phyloP scores from a whole-genome alignment of 2,888 invertebrate species.

The Venusia cambrica region DNA sequence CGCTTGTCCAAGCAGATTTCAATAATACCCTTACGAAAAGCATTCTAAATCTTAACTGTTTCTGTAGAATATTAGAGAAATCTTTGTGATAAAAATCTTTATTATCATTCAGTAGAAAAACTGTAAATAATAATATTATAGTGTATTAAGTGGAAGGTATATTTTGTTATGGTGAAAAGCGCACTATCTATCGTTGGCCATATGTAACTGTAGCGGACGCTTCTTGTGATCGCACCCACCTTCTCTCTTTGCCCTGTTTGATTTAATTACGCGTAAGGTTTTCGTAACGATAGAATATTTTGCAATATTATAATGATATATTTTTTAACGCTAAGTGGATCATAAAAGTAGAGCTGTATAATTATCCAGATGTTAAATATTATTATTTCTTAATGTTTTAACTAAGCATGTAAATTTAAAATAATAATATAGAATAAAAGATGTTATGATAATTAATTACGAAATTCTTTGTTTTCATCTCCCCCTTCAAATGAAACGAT shows the following conservation, averaged over 20 bases:
- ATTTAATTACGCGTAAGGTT: slow-evolving; percentile 47
- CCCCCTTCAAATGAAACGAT: slow-evolving; percentile 35
- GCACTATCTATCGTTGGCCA: slow-evolving; percentile 64
- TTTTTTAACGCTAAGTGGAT: slow-evolving; percentile 71
- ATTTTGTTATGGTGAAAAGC: slow-evolving; percentile 71
- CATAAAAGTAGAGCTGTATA: slow-evolving; percentile 74
- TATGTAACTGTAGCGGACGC: slow-evolving; percentile 44
- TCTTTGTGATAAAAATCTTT: slow-evolving; percentile 72
- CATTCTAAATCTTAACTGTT: slow-evolving; percentile 49
- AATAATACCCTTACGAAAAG: slow-evolving; percentile 23
- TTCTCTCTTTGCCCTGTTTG: slow-evolving; percentile 40
- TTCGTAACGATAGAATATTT: slow-evolving; percentile 77
- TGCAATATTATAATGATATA: slow-evolving; percentile 70
- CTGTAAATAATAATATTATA: slow-evolving; percentile 58
- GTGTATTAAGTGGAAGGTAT: slow-evolving; percentile 70
- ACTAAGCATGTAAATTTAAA: slow-evolving; percentile 81
- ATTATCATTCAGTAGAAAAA: slow-evolving; percentile 66
- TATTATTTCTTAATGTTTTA: slow-evolving; percentile 80
- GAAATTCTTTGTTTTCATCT: slow-evolving; percentile 72
- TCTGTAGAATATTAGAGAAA: slow-evolving; percentile 63
- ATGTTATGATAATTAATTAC: slow-evolving; percentile 81
- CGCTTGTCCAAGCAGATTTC: slow-evolving; percentile 6
- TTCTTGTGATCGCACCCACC: slow-evolving; percentile 51
- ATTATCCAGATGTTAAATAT: slow-evolving; percentile 80
- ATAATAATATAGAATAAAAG: slow-evolving; percentile 81